Percentiles rank a stretch among this genome's conserved stretches.
Conservation (phyloP, 2,797 vertebrate genomes). For the Fratercula arctica region DNA sequence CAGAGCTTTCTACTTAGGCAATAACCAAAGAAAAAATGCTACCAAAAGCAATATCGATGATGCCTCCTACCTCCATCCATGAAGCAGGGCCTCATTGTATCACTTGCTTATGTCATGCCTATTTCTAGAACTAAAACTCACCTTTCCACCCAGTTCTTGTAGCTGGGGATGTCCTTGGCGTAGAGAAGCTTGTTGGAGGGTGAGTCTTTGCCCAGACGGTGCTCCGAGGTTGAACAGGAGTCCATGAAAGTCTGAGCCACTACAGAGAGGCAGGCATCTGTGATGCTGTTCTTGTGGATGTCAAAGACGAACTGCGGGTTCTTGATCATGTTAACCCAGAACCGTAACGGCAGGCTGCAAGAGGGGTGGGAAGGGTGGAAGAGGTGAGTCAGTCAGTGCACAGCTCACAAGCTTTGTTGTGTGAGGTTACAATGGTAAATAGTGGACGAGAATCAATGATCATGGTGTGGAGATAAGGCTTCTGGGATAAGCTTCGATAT, state of each 20-base stretch:
- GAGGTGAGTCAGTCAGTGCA: neutral
- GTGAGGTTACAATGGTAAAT: neutral
- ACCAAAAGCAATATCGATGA: neutral
- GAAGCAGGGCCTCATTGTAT: neutral
- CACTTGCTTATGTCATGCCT: neutral
- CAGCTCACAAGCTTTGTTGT: neutral
- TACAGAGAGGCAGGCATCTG: slow-evolving; percentile 93
- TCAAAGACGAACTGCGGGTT: slow-evolving; percentile 86
- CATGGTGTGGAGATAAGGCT: accelerated
- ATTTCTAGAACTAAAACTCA: slow-evolving; percentile 43
- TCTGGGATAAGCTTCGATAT: neutral
- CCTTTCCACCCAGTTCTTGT: slow-evolving; percentile 99
- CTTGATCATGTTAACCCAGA: slow-evolving; percentile 88
- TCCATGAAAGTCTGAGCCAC: slow-evolving; percentile 99
- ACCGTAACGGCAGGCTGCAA: slow-evolving; percentile 78
- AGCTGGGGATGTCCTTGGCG: slow-evolving; percentile 98
- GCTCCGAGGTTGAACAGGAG: slow-evolving; percentile 96
- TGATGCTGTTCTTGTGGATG: slow-evolving; percentile 98
- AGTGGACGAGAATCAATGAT: neutral
- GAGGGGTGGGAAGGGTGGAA: neutral
- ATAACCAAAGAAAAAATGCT: neutral
- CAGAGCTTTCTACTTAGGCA: neutral
- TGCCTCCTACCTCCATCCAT: neutral
- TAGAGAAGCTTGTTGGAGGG: slow-evolving; percentile 98
- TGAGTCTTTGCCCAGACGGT: slow-evolving; percentile 97